Evolutionary conservation across 2,797 vertebrate species (phyloP), one percentile per base, ranked within the genome.

Genomic region (Taenioides sp.): DNA sequence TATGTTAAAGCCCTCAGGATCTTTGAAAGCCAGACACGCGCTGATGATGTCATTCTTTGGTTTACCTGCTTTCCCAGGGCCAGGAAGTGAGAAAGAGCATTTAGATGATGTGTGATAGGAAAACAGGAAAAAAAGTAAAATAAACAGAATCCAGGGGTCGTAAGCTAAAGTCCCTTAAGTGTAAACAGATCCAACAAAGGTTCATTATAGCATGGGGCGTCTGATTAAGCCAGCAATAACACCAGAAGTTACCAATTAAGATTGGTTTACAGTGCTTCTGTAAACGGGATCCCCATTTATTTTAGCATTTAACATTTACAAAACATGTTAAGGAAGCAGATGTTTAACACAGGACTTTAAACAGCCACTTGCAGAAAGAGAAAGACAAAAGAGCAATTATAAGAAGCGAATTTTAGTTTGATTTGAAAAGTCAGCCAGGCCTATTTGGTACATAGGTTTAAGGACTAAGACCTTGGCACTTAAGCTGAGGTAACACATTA

Each of bases 121-220:
- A 90, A 93, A 92, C 87, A 92, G 89, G 88, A 91, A 91, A 73
- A 82, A 28, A 77, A 80, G 85, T 89, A 80, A 88, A 91, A 88
- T 84, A 89, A 89, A 91, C 79, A 77, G 43, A 84, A 66, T 65
- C 84, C 67, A 22, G 65, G 71, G 75, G 78, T 63, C 77, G 80
- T 85, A 84, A 75, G 71, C 79, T 84, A 40, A 80, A 86, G 28
- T 81, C 76, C 80, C 82, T 66, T 62, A 75, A 83, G 78, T 70
- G 66, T 75, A 82, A 79, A 70, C 65, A 76, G 47, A 62, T 71
- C 77, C 43, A 80, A 90, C 81, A 81, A 82, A 79, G 78, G 73
- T 68, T 82, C 27, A 82, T 89, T 88, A 83, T 86, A 47, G 74
- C 43, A 0, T 40, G 40, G 69, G 28, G 55, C 70, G 66, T 85